Base-by-base conservation (phyloP, 2,797 vertebrate species). In the Scolopax rusticola region DNA sequence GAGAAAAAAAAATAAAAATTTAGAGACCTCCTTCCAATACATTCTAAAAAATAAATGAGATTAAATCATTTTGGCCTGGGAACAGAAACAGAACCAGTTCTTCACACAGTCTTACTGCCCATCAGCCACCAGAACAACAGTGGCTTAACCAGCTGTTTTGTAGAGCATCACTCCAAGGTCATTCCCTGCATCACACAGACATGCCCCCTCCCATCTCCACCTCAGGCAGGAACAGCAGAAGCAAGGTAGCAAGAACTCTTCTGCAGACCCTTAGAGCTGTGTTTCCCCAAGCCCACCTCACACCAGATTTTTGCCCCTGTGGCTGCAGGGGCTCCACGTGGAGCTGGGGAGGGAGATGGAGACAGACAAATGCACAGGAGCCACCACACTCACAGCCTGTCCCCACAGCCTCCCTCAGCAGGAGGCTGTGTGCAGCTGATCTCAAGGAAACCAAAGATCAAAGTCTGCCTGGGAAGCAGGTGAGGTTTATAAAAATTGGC, bases 361-460 rank as follows among this genome's bases (percentile, higher is more conserved):
- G n/a, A 19, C 11, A 36, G 20, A 24, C 2, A 21, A 15, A 6
- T 1, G 3, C n/a, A 32, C 19, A 19, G 65, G 65, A 78, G 32
- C 4, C 5, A 1, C n/a, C 51, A 19, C 0, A 0, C 43, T 89
- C 28, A 10, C 25, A 53, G 54, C 41, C 71, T 43, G 11, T 2
- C 11, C 12, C 19, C 2, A 0, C 25, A 36, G 38, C 41, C 41
- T 7, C 50, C 38, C 54, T 41, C 47, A 23, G 45, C 56, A 65
- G 51, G 8, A 61, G 27, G 32, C 41, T 3, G 9, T 2, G 4
- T 11, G 30, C 48, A 30, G 32, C 30, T 11, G 28, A 53, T 8
- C 32, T 12, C 79, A 68, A 41, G 14, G 40, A 17, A 70, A 68
- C 64, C 48, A 2, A 1, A 78, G 75, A 56, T 24, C 47, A 54